Conservation (phyloP, 2,888 invertebrate genomes). For the Brenthis ino region DNA sequence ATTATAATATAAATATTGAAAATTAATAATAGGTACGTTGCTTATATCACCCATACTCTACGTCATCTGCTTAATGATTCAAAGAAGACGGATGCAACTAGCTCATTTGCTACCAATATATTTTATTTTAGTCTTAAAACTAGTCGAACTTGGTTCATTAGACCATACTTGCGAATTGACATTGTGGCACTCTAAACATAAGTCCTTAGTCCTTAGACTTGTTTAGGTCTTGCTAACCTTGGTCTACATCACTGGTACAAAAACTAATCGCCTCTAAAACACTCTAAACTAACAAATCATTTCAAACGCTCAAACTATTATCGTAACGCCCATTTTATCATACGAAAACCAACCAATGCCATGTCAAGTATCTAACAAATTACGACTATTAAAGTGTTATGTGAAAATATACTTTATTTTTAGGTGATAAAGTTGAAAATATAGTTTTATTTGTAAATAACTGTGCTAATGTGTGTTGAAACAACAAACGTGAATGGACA, state of each 20-base stretch:
- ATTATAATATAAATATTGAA: no score
- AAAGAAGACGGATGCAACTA: no score
- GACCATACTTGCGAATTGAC: conserved; percentile 31
- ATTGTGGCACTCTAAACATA: conserved; percentile 33
- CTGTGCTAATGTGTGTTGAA: conserved; percentile 50
- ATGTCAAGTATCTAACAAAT: conserved; percentile 61
- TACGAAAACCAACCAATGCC: conserved; percentile 77
- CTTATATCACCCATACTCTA: no score
- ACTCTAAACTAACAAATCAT: conserved; percentile 48
- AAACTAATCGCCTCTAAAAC: conserved; percentile 28
- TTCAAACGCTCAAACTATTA: conserved; percentile 60
- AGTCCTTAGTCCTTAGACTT: conserved; percentile 33
- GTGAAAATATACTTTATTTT: conserved; percentile 36
- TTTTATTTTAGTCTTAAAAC: neutral
- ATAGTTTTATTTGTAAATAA: conserved; percentile 21
- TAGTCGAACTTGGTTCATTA: conserved; percentile 14
- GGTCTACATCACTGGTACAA: conserved; percentile 39
- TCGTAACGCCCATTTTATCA: conserved; percentile 75
- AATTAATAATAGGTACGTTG: no score
- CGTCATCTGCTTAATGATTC: no score
- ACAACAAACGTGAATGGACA: conserved; percentile 58
- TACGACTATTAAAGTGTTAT: conserved; percentile 41
- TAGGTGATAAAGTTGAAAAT: conserved; percentile 38
- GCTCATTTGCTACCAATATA: no score
- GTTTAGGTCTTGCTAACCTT: conserved; percentile 38